phyloP scores from a whole-genome alignment of 2,888 invertebrate genomes.

The Venusia cambrica region DNA sequence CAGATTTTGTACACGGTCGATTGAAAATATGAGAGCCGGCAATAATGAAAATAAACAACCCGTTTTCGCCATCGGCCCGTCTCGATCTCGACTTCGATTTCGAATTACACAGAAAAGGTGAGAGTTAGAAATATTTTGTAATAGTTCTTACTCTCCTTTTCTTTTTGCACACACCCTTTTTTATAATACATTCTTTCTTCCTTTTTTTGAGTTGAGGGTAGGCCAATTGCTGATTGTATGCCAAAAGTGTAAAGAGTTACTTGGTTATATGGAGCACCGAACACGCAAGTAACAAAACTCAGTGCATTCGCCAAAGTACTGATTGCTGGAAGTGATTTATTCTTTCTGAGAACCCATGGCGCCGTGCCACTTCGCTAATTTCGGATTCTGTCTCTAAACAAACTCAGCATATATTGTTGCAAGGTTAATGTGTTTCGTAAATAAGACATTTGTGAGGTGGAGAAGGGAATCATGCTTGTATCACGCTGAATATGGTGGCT shows the following conservation, averaged over 20 bases:
- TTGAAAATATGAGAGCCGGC: slow-evolving; percentile 36
- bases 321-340: slow-evolving; percentile 42
- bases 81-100: slow-evolving; percentile 6
- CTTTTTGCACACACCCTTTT: too few relatives aligned
- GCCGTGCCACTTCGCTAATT: slow-evolving; percentile 41
- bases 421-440: slow-evolving; percentile 4
- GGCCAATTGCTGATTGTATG: too few relatives aligned
- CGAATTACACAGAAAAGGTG: slow-evolving; percentile 5
- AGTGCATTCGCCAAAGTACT: slow-evolving; percentile 30
- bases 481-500: not conserved
- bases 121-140: not conserved
- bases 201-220: too few relatives aligned
- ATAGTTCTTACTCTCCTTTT: too few relatives aligned
- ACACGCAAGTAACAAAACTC: slow-evolving; percentile 35
- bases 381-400: slow-evolving; percentile 30
- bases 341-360: slow-evolving; percentile 40
- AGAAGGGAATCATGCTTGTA: not conserved
- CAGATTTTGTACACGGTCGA: slow-evolving; percentile 43
- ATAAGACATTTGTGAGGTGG: slow-evolving; percentile 1
- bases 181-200: too few relatives aligned
- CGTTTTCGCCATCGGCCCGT: slow-evolving; percentile 11
- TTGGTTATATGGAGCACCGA: too few relatives aligned
- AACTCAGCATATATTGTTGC: slow-evolving; percentile 17
- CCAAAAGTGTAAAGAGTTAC: too few relatives aligned
- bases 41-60: slow-evolving; percentile 22